Conservation (phyloP, 2,113 vertebrate genomes). For the Pycnonotus jocosus region DNA sequence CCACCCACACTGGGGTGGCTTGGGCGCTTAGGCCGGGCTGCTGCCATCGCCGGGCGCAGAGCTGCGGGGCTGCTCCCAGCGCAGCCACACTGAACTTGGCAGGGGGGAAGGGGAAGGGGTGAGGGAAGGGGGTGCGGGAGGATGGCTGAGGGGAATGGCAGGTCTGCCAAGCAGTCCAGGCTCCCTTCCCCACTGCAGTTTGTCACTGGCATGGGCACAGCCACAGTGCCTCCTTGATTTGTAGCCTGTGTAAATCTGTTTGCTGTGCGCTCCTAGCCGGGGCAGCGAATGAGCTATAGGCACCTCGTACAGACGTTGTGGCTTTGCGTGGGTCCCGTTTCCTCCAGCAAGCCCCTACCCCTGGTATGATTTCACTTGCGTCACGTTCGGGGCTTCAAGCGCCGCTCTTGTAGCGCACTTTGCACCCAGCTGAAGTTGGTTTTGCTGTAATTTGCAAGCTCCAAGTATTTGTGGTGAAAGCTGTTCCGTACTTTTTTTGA, state of each 20-base stretch:
- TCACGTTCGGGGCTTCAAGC: constrained; percentile 1
- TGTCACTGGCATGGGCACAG: neutral
- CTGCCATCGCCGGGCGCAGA: neutral
- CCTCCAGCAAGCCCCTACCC: neutral
- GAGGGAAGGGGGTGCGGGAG: neutral
- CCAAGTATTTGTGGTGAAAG: neutral
- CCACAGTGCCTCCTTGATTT: neutral
- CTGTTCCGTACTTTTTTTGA: constrained; percentile 28
- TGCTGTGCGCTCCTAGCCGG: neutral
- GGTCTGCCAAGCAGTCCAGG: neutral
- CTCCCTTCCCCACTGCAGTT: neutral
- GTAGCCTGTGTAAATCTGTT: neutral
- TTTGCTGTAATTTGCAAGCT: neutral
- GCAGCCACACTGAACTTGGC: neutral
- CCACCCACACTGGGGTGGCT: neutral
- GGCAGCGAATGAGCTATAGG: neutral
- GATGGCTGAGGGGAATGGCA: neutral
- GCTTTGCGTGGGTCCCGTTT: neutral
- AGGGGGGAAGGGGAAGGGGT: neutral
- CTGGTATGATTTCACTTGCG: neutral
- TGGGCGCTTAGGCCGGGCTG: neutral
- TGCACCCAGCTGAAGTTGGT: constrained; percentile 59
- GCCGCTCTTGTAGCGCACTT: neutral
- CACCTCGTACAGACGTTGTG: neutral
- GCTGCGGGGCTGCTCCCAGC: neutral